Conservation (phyloP, 2,888 invertebrate species). For the Xestia c-nigrum region DNA sequence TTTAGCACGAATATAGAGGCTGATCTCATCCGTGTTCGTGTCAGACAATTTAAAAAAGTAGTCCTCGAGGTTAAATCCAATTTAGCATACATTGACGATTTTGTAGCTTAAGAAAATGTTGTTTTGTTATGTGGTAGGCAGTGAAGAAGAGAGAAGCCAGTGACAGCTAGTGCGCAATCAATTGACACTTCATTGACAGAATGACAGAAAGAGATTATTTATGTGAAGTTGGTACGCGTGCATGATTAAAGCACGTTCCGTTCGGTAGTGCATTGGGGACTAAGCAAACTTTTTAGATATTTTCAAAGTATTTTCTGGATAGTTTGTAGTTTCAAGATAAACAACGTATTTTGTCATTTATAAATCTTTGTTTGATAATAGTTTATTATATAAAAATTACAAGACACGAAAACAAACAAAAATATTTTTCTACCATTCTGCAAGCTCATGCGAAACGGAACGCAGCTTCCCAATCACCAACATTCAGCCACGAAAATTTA, state of each 20-base stretch:
- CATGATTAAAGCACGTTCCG: conserved; percentile 53
- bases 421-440: neutral
- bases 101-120: neutral
- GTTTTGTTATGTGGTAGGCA: neutral
- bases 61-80: conserved; percentile 9
- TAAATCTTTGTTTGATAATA: neutral
- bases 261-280: conserved; percentile 6
- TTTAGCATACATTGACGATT: conserved; percentile 22
- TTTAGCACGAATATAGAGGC: conserved; percentile 50
- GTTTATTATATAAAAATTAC: neutral
- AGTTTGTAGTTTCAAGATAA: no score
- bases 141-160: conserved; percentile 17
- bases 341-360: neutral
- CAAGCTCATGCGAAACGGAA: conserved; percentile 55
- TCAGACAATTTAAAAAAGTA: conserved; percentile 35
- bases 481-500: conserved; percentile 48
- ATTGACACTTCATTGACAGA: conserved; percentile 36
- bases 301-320: neutral
- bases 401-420: neutral
- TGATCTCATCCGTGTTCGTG: conserved; percentile 61
- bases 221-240: conserved; percentile 64
- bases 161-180: conserved; percentile 25
- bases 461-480: conserved; percentile 60
- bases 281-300: neutral
- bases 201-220: conserved; percentile 27